phyloP scores from a whole-genome alignment of 2,888 invertebrate species.

The Cheilosia scutellata region DNA sequence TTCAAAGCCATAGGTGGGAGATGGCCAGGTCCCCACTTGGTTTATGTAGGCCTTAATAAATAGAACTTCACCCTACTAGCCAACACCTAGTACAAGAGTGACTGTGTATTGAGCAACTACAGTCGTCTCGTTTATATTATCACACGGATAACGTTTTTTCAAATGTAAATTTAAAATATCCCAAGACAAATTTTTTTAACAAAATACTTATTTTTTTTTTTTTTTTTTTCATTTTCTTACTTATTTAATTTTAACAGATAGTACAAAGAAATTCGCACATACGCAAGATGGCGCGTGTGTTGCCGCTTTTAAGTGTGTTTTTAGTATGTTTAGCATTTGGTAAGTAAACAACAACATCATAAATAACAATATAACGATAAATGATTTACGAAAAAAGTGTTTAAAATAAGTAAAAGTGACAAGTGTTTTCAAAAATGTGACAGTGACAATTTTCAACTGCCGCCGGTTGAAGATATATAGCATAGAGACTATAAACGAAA shows the following conservation, averaged over 20 bases:
- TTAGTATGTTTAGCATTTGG: constrained; percentile 79
- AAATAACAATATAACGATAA: constrained; percentile 21
- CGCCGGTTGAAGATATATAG: constrained; percentile 3
- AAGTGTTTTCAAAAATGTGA: constrained; percentile 47
- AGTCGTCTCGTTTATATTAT: constrained; percentile 77
- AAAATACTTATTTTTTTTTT: constrained; percentile 60
- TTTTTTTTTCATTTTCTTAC: constrained; percentile 59
- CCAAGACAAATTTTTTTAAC: constrained; percentile 27
- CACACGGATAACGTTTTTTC: constrained; percentile 75
- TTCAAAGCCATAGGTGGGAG: constrained; percentile 68
- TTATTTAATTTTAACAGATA: constrained; percentile 65
- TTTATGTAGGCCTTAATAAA: constrained; percentile 84
- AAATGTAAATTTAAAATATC: constrained; percentile 65
- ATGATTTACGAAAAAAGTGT: constrained; percentile 44
- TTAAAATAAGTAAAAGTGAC: constrained; percentile 56
- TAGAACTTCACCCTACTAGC: constrained; percentile 83
- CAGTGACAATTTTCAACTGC: constrained; percentile 45
- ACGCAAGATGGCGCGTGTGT: constrained; percentile 83
- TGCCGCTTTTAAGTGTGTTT: constrained; percentile 82
- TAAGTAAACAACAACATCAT: constrained; percentile 50
- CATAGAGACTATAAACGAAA: constrained; percentile 15
- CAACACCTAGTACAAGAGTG: constrained; percentile 85
- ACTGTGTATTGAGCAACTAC: constrained; percentile 84
- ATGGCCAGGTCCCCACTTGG: constrained; percentile 80
- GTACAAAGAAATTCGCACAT: constrained; percentile 77